A percentile compares a stretch with the other conserved stretches of the same genome.
Conservation (phyloP, 2,113 vertebrate species). For the Apistogramma diplotaenia region DNA sequence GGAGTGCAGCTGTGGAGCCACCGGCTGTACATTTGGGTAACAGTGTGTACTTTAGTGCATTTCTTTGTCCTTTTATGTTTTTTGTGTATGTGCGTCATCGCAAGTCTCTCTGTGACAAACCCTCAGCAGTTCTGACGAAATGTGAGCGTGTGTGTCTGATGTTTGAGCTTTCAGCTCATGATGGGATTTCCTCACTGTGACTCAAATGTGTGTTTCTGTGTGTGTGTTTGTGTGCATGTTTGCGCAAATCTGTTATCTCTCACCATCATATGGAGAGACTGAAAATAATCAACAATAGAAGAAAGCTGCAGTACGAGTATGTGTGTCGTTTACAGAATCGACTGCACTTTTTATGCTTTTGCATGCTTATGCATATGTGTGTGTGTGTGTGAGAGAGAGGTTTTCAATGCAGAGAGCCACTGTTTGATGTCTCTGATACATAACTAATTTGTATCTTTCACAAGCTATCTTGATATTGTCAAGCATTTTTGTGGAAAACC, state of each 20-base stretch:
- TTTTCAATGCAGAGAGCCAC: not conserved
- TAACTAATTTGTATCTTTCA: not conserved
- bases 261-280: constrained; percentile 34
- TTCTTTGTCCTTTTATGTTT: not conserved
- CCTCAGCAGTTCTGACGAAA: constrained; percentile 14
- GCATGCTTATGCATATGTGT: not conserved
- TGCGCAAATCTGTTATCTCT: constrained; percentile 39
- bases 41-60: constrained; percentile 18
- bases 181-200: constrained; percentile 53
- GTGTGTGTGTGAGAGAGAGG: not conserved
- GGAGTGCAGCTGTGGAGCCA: constrained; percentile 44
- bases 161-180: constrained; percentile 43
- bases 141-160: constrained; percentile 9
- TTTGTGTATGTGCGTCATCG: constrained; percentile 17
- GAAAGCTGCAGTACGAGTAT: constrained; percentile 23
- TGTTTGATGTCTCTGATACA: not conserved
- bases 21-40: constrained; percentile 43
- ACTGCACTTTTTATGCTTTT: not conserved
- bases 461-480: not conserved
- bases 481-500: not conserved
- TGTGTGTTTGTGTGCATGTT: not conserved
- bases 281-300: constrained; percentile 49
- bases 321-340: not conserved
- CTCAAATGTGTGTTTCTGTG: not conserved
- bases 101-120: constrained; percentile 30